A percentile compares a stretch with the other conserved stretches of the same genome.
These are phyloP conservation scores for Lithophane ornitopus DNA, from an alignment of 2,888 invertebrate genomes.

Conservation along the genomic window DNA sequence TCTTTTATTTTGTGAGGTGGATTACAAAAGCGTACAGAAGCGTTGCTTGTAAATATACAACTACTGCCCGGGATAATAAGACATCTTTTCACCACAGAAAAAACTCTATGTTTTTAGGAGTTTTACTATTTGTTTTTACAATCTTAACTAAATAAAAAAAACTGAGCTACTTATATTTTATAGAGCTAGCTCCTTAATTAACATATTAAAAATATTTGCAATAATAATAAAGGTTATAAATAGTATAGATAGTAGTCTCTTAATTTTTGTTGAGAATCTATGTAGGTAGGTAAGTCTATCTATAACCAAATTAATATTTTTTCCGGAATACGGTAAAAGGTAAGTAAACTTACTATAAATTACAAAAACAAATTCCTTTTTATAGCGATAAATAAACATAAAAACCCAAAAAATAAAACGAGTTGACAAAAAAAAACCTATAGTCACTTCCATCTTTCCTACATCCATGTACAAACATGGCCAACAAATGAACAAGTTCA, in stretches of 20 bases:
- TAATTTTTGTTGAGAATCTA: background rate
- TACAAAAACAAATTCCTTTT: background rate
- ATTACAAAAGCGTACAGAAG: background rate
- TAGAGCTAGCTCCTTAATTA: too few species aligned
- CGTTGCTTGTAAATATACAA: too few species aligned
- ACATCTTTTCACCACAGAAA: background rate
- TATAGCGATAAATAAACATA: background rate
- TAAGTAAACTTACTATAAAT: background rate
- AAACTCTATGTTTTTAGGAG: too few species aligned
- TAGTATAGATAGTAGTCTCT: too few species aligned
- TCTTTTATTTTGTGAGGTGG: constrained; percentile 3
- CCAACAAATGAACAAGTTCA: constrained; percentile 87
- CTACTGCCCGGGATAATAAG: too few species aligned
- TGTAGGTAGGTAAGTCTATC: background rate
- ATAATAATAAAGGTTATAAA: too few species aligned
- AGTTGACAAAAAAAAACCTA: constrained; percentile 5
- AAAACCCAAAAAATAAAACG: too few species aligned
- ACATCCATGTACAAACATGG: constrained; percentile 60
- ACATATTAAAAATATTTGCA: too few species aligned
- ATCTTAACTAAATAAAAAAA: too few species aligned
- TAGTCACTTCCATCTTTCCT: constrained; percentile 36
- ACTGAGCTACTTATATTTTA: too few species aligned
- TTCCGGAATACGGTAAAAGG: background rate
- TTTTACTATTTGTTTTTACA: background rate
- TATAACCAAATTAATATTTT: background rate